phyloP scores from a whole-genome alignment of 2,797 vertebrate species.

The Onychomys torridus region DNA sequence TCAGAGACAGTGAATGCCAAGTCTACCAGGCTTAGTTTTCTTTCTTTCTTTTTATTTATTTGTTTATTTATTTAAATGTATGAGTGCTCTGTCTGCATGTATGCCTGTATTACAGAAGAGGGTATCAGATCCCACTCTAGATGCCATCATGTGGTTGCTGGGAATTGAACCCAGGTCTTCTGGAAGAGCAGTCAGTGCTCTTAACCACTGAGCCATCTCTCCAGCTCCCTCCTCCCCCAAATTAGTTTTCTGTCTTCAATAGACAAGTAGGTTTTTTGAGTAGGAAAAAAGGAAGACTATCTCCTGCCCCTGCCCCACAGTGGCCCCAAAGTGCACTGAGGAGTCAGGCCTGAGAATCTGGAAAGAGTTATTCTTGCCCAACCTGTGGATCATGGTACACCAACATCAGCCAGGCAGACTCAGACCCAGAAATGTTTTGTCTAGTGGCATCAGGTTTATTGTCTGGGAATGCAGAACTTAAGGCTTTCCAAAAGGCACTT shows the following conservation, averaged over 20 bases:
- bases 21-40: background rate
- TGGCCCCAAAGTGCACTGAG: no score
- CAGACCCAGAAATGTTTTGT: background rate
- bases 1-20: background rate
- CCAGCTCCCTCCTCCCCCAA: no score
- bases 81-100: no score
- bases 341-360: background rate
- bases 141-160: no score
- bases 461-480: background rate
- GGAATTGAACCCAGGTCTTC: no score
- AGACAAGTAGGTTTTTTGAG: background rate
- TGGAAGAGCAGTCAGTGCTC: no score
- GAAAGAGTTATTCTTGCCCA: background rate
- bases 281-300: background rate
- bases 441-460: conserved; percentile 67
- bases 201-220: no score
- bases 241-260: background rate
- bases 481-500: conserved; percentile 21
- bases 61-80: no score
- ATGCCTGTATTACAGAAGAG: no score
- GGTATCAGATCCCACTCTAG: no score
- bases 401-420: background rate
- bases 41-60: background rate
- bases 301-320: background rate
- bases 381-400: background rate